Evolutionary conservation across 1,140 invertebrate species (phyloP).

Genomic region (Brevipalpus yothersi): DNA sequence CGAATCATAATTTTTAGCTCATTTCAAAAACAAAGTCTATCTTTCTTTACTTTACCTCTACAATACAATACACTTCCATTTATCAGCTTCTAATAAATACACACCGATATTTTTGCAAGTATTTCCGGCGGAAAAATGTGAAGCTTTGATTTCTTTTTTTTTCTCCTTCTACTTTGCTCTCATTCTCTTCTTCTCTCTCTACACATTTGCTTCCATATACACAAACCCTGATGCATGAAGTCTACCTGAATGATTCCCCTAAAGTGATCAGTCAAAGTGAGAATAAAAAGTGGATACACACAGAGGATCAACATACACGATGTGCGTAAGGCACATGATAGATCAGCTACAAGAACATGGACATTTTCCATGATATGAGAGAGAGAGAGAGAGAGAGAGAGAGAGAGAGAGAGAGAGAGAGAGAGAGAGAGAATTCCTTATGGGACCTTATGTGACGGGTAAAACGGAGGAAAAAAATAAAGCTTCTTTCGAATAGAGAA

Average conservation of each 20-base stretch:
- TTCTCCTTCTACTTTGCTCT: too few relatives aligned
- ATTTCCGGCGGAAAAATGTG: too few relatives aligned
- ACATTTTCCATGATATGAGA: background rate
- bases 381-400: background rate
- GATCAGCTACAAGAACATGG: background rate
- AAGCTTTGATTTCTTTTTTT: too few relatives aligned
- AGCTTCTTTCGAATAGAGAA: background rate
- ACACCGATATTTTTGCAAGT: too few relatives aligned
- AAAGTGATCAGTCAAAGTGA: background rate
- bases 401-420: background rate
- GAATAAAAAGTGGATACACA: background rate
- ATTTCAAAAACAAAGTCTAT: background rate
- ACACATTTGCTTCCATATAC: too few relatives aligned
- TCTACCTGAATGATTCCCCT: background rate
- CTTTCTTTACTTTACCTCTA: background rate
- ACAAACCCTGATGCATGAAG: too few relatives aligned
- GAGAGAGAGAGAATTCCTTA: background rate
- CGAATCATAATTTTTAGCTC: background rate
- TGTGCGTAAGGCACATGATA: background rate
- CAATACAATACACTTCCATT: too few relatives aligned
- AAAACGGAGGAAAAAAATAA: background rate
- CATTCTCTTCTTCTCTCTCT: too few relatives aligned
- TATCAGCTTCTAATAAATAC: too few relatives aligned
- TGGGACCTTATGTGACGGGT: background rate
- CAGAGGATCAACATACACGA: background rate